Evolutionary conservation across 2,797 vertebrate species (phyloP), one percentile per base, ranked within the genome.

Genomic region (Nothura maculosa): DNA sequence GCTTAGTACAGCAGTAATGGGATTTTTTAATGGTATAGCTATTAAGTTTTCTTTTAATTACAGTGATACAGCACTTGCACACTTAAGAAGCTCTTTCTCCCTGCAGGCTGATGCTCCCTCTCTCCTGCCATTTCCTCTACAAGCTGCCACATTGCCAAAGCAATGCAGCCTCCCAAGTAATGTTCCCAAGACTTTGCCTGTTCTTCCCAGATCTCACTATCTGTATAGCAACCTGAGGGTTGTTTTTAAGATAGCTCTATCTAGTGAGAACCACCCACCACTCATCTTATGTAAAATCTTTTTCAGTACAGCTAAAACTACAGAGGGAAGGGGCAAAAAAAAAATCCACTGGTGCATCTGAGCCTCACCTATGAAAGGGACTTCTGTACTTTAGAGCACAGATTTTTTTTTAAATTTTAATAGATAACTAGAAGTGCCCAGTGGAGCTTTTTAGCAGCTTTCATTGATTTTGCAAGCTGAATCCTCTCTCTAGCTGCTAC

Each of bases 401-500:
- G 27, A 16, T 20, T 67, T 74, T 36, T 81, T 48, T 13, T 50
- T 93, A n/a, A n/a, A n/a, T 84, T 73, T 9, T 48, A 86, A 84
- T 5, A 82, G 58, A 38, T 45, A 43, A 63, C 25, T 72, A 25
- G 36, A 94, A 86, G 68, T 43, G 13, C 81, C 70, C 89, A 63
- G 66, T 63, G 43, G 61, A 34, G 34, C 48, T 82, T 88, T 50
- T 90, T 66, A 94, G 61, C 57, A 85, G 50, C 32, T 86, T 36
- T 69, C 70, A 62, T 20, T 82, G 66, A 84, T 77, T 91, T 76
- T 64, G 43, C 69, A 30, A 81, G 68, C 58, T 76, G 60, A 82
- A 87, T 86, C 88, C 64, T 84, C 63, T 84, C 22, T 89, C 57
- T 80, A 85, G 58, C 68, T 93, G 72, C 22, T 86, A 48, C 28